These are phyloP conservation scores for Himalopsyche tibetana DNA, from an alignment of 2,888 invertebrate species.

Conservation along the genomic window DNA sequence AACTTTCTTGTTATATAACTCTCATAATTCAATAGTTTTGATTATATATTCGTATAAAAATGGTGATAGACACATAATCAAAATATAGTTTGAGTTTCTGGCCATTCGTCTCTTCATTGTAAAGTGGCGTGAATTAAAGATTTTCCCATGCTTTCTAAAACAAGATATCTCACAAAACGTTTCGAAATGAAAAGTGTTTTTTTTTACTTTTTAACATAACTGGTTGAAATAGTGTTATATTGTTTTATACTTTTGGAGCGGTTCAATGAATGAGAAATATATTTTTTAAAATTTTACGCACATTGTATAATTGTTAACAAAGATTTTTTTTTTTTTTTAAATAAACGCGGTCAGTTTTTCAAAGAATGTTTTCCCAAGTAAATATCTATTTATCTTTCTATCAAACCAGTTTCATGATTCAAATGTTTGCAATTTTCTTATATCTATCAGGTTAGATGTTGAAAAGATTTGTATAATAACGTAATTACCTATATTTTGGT, in stretches of 20 bases:
- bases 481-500: too few species aligned
- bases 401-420: too few species aligned
- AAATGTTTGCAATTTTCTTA: too few species aligned
- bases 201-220: background rate
- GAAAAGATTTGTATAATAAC: too few species aligned
- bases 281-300: too few species aligned
- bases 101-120: background rate
- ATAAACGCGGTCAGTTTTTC: too few species aligned
- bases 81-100: slow-evolving; percentile 13
- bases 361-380: too few species aligned
- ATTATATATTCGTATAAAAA: slow-evolving; percentile 16
- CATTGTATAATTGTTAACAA: too few species aligned
- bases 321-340: too few species aligned
- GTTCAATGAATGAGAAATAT: background rate
- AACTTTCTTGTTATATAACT: slow-evolving; percentile 5
- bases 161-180: slow-evolving; percentile 37
- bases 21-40: slow-evolving; percentile 11
- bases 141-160: slow-evolving; percentile 40
- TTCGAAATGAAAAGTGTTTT: slow-evolving; percentile 35
- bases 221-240: slow-evolving; percentile 7
- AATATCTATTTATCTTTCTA: too few species aligned
- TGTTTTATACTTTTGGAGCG: background rate
- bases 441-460: too few species aligned
- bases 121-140: slow-evolving; percentile 58
- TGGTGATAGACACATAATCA: slow-evolving; percentile 44